These are phyloP conservation scores for Calliopum simillimum DNA, from an alignment of 2,888 invertebrate species.

Conservation along the genomic window DNA sequence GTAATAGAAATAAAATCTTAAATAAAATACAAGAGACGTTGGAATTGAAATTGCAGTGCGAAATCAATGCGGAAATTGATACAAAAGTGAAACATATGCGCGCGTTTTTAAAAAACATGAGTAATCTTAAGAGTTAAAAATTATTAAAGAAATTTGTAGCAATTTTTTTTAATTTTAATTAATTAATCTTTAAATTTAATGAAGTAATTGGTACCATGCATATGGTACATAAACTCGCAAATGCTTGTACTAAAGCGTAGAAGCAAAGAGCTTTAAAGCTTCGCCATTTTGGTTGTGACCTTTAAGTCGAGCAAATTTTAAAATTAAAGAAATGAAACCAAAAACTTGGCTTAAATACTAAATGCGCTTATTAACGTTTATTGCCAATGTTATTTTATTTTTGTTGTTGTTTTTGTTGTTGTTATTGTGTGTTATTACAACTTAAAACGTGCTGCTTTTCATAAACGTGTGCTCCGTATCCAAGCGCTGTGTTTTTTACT, in stretches of 20 bases:
- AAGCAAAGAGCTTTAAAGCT: no score
- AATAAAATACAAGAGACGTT: not conserved
- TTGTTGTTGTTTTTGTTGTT: conserved; percentile 12
- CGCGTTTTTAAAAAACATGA: no score
- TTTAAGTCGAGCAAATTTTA: not conserved
- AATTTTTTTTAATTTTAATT: no score
- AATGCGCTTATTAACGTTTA: conserved; percentile 20
- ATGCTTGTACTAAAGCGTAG: no score
- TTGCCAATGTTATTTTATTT: conserved; percentile 3
- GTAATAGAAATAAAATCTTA: not conserved
- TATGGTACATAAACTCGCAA: no score
- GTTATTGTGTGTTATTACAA: conserved; percentile 10
- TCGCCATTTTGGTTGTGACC: conserved; percentile 11
- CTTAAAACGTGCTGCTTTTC: conserved; percentile 16
- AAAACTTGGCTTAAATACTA: conserved; percentile 17
- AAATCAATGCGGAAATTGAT: conserved; percentile 4
- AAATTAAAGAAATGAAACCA: not conserved
- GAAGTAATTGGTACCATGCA: no score
- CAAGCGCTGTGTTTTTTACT: not conserved
- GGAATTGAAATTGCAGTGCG: not conserved
- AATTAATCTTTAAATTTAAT: no score
- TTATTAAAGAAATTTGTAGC: no score
- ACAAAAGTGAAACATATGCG: not conserved
- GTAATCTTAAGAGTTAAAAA: no score
- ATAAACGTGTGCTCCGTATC: conserved; percentile 18